phyloP scores from a whole-genome alignment of 2,113 vertebrate species.

The Notarius lentiginosus region DNA sequence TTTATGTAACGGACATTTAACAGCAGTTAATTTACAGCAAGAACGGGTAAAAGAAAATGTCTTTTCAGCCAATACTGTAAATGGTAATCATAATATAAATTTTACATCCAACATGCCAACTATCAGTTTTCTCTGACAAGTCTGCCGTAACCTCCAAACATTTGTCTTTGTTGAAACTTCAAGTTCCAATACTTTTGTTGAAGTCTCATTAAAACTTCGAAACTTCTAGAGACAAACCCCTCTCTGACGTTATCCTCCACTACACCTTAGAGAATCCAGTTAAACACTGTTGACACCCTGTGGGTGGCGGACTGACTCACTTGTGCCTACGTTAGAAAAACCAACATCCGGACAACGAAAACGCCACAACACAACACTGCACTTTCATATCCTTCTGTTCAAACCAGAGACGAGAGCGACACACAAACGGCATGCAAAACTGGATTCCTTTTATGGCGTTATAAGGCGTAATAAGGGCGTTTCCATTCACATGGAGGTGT shows the following conservation, averaged over 20 bases:
- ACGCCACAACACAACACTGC: not conserved
- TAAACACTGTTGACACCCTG: constrained; percentile 35
- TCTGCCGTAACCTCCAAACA: not conserved
- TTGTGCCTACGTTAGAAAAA: constrained; percentile 22
- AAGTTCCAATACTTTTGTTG: not conserved
- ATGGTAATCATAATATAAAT: not conserved
- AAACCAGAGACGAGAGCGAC: not conserved
- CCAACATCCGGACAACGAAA: not conserved
- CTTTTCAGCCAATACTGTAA: not conserved
- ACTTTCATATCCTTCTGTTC: constrained; percentile 32
- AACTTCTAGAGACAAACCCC: not conserved
- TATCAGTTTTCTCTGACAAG: not conserved
- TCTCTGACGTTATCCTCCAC: constrained; percentile 18
- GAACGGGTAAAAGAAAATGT: not conserved
- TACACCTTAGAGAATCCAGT: constrained; percentile 27
- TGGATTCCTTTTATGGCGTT: not conserved
- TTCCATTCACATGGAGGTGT: not conserved
- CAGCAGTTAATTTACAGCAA: not conserved
- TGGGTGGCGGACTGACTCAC: constrained; percentile 35
- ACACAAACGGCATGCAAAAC: not conserved
- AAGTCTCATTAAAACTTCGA: not conserved
- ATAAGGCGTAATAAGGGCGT: not conserved
- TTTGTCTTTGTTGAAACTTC: not conserved
- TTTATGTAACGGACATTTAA: not conserved
- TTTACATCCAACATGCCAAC: not conserved